Evolutionary conservation across 2,113 vertebrate genomes (phyloP).

Genomic region (Petromus typicus): DNA sequence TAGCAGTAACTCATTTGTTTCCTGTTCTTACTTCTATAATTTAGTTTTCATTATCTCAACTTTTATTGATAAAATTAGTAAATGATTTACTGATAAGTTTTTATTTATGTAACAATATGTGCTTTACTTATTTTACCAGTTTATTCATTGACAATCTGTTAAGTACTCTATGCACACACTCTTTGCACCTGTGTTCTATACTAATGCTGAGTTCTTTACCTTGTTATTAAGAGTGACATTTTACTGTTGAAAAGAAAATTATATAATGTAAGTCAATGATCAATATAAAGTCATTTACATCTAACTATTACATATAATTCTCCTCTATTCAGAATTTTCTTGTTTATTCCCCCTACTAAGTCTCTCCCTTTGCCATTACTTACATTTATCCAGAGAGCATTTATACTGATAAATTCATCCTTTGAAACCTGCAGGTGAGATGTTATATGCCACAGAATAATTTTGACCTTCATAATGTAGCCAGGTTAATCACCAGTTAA

Average conservation of each 20-base stretch:
- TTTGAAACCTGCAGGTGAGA: slow-evolving; percentile 12
- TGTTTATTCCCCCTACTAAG: background rate
- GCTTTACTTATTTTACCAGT: background rate
- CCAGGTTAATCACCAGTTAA: slow-evolving; percentile 70
- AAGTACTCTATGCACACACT: background rate
- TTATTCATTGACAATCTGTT: background rate
- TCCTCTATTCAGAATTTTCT: background rate
- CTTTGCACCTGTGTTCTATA: background rate
- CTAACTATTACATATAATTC: background rate
- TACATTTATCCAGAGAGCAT: slow-evolving; percentile 38
- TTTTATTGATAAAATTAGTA: background rate
- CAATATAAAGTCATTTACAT: background rate
- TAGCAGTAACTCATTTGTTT: background rate
- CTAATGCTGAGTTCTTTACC: background rate
- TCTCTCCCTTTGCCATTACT: slow-evolving; percentile 43
- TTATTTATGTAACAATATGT: background rate
- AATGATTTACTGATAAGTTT: background rate
- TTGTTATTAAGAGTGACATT: background rate
- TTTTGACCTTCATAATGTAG: slow-evolving; percentile 68
- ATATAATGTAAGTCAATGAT: background rate
- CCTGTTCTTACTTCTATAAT: background rate
- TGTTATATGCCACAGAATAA: slow-evolving; percentile 18
- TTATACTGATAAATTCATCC: slow-evolving; percentile 44
- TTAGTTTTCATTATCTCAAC: background rate
- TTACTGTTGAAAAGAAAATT: background rate